phyloP scores from a whole-genome alignment of 2,113 vertebrate genomes.

The Mesocricetus auratus region DNA sequence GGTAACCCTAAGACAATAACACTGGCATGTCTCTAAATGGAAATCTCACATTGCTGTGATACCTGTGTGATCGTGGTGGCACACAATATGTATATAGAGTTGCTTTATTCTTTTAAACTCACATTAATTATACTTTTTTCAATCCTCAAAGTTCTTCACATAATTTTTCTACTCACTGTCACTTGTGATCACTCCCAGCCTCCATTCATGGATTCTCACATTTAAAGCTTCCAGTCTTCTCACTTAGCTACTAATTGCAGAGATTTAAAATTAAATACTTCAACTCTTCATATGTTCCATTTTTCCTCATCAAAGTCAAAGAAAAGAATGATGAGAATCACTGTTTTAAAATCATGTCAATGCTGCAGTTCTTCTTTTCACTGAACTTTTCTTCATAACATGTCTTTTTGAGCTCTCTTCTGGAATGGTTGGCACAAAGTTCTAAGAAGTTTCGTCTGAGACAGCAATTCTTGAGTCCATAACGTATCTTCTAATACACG shows the following conservation, averaged over 20 bases:
- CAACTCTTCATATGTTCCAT: neutral
- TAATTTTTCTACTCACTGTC: neutral
- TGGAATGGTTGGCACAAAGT: neutral
- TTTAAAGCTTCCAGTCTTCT: neutral
- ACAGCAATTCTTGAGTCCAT: neutral
- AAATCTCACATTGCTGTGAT: conserved; percentile 78
- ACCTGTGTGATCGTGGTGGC: neutral
- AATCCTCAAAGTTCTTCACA: neutral
- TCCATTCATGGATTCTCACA: neutral
- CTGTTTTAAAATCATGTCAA: neutral
- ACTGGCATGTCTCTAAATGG: neutral
- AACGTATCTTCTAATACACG: neutral
- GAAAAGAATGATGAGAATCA: neutral
- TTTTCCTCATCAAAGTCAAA: neutral
- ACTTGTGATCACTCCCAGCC: neutral
- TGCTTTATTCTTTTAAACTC: neutral
- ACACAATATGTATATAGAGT: neutral
- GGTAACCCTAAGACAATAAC: neutral
- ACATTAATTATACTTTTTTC: neutral
- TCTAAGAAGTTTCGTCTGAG: neutral
- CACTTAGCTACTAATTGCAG: neutral
- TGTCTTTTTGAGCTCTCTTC: neutral
- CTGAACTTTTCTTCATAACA: neutral
- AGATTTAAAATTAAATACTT: neutral
- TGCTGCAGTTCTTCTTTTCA: neutral